Base-by-base conservation (phyloP, 1,140 invertebrate genomes). In the Venturia canescens region DNA sequence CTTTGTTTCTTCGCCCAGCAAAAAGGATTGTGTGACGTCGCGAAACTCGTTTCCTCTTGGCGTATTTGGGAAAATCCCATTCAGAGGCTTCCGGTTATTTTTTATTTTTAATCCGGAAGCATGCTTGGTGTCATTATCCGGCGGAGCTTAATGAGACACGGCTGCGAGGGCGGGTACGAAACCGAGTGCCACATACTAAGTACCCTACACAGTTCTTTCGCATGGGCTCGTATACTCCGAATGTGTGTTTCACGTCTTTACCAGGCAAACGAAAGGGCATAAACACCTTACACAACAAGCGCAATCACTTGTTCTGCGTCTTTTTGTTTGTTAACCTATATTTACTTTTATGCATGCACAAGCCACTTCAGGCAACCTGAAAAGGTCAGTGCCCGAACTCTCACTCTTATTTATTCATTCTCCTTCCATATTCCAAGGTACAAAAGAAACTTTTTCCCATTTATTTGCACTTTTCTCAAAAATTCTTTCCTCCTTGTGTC, bases 91-190 rank as follows among this genome's bases (percentile, higher is more conserved):
- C 27, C 31, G 15, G 16, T 63, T 69, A 5, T 69, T 69, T 69
- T 31, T 31, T 67, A 29, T 67, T 67, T 67, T 29, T 69, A 31
- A 69, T 69, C 27, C 66, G 27, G 11, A 31, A 69, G 23, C 71
- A n/a, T 44, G 71, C 23, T 26, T 16, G 16, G 71, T 74, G 71
- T 74, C 71, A 74, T 74, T 74, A 74, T 29, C 38, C 71, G 48
- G 21, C 23, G 31, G n/a, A 74, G 71, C 44, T 53, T 74, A 74
- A 74, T 74, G 71, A 74, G 71, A 74, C 71, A 74, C 71, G 71
- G 16, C 71, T 23, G 9, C 44, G 71, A 53, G 71, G 15, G 53
- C n/a, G 23, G 71, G 29, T 31, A 69, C 3, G 27, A 69, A 31
- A 69, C 66, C 27, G 66, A 69, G 66, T 31, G 29, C 66, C 66